phyloP scores from a whole-genome alignment of 2,888 invertebrate genomes.

The Trichopoda pennipes region DNA sequence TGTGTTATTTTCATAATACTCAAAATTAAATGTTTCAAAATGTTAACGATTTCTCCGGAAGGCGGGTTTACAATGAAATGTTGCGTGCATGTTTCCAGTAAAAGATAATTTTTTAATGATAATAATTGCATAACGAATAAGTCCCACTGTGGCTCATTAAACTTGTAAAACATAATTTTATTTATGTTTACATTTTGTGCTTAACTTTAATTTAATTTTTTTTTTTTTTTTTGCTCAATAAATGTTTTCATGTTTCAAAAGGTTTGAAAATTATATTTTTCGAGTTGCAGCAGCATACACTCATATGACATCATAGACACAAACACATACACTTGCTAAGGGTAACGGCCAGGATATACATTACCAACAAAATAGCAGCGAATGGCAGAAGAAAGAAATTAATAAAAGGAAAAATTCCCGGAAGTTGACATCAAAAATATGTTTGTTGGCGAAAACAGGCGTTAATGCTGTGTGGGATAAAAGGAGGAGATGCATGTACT shows the following conservation, averaged over 20 bases:
- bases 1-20: no score
- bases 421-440: constrained; percentile 48
- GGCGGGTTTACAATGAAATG: no score
- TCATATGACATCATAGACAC: neutral
- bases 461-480: neutral
- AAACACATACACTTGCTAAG: no score
- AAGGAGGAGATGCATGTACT: neutral
- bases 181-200: neutral
- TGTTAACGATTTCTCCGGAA: no score
- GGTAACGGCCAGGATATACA: neutral
- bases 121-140: no score
- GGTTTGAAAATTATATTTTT: constrained; percentile 33
- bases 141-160: neutral
- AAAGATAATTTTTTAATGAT: no score
- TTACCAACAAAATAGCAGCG: neutral
- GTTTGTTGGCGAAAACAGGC: neutral
- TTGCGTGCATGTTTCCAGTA: no score
- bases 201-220: neutral
- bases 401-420: constrained; percentile 18
- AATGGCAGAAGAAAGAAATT: neutral
- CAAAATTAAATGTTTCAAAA: no score
- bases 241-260: constrained; percentile 27
- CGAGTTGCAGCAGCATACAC: neutral
- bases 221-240: constrained; percentile 14
- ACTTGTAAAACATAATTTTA: neutral